Evolutionary conservation across 2,888 invertebrate species (phyloP).

Genomic region (Ichneumoninae sp.): DNA sequence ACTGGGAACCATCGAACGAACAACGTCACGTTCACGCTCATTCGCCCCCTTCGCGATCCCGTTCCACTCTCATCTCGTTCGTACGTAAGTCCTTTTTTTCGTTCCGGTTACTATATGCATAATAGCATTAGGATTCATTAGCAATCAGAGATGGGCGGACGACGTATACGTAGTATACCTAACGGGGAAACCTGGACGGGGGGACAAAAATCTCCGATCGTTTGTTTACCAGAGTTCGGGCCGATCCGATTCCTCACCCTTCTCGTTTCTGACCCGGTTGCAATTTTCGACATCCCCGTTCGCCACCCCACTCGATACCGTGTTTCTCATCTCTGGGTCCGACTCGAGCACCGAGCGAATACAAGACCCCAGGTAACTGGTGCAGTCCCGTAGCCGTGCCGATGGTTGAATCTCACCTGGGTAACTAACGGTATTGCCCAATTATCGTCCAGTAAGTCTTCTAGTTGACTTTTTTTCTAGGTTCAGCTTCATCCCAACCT

Average conservation of each 20-base stretch:
- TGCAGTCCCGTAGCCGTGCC: too few relatives aligned
- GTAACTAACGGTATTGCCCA: neutral
- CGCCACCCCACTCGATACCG: neutral
- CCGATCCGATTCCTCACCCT: constrained; percentile 69
- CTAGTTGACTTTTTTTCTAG: neutral
- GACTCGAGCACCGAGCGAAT: too few relatives aligned
- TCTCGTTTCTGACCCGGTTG: constrained; percentile 56
- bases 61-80: constrained; percentile 62
- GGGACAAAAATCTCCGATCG: constrained; percentile 67
- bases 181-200: constrained; percentile 21
- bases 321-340: neutral
- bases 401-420: too few relatives aligned
- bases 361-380: too few relatives aligned
- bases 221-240: constrained; percentile 80
- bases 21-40: constrained; percentile 71
- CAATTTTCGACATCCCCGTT: constrained; percentile 56
- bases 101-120: constrained; percentile 81
- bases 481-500: neutral
- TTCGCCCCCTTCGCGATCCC: constrained; percentile 31
- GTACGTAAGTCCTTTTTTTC: constrained; percentile 77
- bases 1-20: constrained; percentile 68
- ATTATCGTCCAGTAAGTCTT: neutral
- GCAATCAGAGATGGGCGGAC: constrained; percentile 83
- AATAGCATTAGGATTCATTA: constrained; percentile 84
- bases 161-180: constrained; percentile 55